phyloP scores from a whole-genome alignment of 2,797 vertebrate species.

The Malacoctenus gilli region DNA sequence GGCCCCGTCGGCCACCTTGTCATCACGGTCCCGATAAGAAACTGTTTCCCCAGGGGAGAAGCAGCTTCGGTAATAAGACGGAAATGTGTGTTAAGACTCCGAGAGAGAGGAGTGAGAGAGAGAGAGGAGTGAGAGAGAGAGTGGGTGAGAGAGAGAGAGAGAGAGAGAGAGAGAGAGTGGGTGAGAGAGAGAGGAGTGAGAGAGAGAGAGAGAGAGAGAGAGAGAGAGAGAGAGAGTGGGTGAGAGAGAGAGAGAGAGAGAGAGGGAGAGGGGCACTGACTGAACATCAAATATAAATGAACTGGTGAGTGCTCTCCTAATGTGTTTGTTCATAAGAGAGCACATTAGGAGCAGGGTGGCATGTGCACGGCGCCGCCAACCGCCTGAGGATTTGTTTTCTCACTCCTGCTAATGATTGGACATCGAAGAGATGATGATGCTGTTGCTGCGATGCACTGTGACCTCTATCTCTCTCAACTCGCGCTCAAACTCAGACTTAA shows the following conservation, averaged over 20 bases:
- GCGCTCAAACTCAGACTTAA: too few species aligned
- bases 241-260: too few species aligned
- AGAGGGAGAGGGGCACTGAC: constrained; percentile 50
- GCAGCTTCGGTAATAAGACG: constrained; percentile 54
- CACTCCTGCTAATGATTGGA: constrained; percentile 52
- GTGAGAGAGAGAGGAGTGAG: constrained; percentile 32
- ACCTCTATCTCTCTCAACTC: too few species aligned
- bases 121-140: constrained; percentile 35
- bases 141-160: constrained; percentile 33
- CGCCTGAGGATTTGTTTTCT: constrained; percentile 66
- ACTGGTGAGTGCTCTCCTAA: constrained; percentile 68
- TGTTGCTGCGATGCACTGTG: constrained; percentile 5
- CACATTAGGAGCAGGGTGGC: constrained; percentile 60
- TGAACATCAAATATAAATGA: constrained; percentile 78
- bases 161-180: constrained; percentile 36
- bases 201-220: constrained; percentile 40
- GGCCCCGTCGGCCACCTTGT: constrained; percentile 60
- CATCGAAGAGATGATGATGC: constrained; percentile 40
- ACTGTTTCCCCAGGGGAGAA: constrained; percentile 52
- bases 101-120: constrained; percentile 26
- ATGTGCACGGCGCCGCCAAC: constrained; percentile 33
- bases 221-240: too few species aligned
- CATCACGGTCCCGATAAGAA: constrained; percentile 49
- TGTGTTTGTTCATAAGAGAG: constrained; percentile 81
- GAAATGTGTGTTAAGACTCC: constrained; percentile 62